Evolutionary conservation across 2,888 invertebrate species (phyloP), one percentile per base, ranked within the genome.

Genomic region (Harpalus rufipes): DNA sequence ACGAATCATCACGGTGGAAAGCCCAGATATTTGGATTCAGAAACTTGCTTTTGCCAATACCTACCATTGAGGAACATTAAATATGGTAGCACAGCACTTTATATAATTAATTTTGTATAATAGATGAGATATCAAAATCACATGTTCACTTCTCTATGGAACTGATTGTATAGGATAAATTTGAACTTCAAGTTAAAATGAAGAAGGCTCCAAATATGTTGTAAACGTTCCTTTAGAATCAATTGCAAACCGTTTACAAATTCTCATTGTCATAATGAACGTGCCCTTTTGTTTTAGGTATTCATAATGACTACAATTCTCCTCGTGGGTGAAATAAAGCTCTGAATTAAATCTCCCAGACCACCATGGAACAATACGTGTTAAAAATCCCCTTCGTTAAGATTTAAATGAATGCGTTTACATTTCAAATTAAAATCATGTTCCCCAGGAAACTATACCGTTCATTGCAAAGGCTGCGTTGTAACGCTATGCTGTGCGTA

Each of bases 381-480:
- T 18, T 74, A 74, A 74, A 74, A 74, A 74, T 74, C 72, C 44
- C 39, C 68, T 74, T 74, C 72, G 72, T 74, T 74, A 74, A 74
- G 72, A 74, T 74, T 74, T 41, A 74, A 74, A 74, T 74, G 14
- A 14, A 74, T 74, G 72, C 72, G 72, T 44, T 74, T 74, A 44
- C 44, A 74, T 74, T 74, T 74, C 41, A 74, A 74, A 74, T 74
- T 74, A 44, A 74, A 74, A 74, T 74, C 72, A 74, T 74, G 72
- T 74, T 74, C 44, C 44, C 44, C 44, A 44, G 72, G 72, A 74
- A 74, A 44, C 44, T 12, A 74, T 74, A 44, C 72, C 72, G 72
- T 74, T 74, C 72, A 74, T 74, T 74, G 72, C 72, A 16, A 41
- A 74, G 41, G 14, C 72, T 68, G 10, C 39, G 25, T 59, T 68